Base-by-base conservation (phyloP, 2,113 vertebrate species). In the Pimephales promelas region DNA sequence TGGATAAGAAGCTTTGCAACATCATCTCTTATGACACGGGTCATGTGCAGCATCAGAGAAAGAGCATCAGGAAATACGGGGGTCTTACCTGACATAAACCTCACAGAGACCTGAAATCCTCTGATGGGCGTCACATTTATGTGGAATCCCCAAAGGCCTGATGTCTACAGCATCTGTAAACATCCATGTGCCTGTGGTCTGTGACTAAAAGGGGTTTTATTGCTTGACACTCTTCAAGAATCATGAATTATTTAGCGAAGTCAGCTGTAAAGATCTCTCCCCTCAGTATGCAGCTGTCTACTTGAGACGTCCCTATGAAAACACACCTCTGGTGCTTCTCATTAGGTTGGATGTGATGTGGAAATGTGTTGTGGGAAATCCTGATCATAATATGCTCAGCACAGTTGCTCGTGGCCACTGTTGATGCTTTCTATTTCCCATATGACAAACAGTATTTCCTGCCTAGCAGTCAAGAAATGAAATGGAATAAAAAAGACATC, bases 221-320 rank as follows among this genome's bases (percentile, higher is more conserved):
- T 57, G 10, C 52, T 76, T 40, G 74, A 61, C 22, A 75, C 18
- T 70, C 16, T 31, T 31, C 16, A 75, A 26, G 14, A 18, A 57
- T 61, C 56, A 43, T 62, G 56, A 61, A 62, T 79, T 79, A 61
- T 79, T 45, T n/a, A 79, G 36, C 7, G 45, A 79, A n/a, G n/a
- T 20, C 34, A 43, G 56, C 36, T 26, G 54, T 79, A 20, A 61
- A 78, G 36, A 61, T 78, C 56, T 78, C 34, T 43, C 20, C 36
- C 76, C 28, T 43, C n/a, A 59, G 54, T 13, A 26, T 9, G 13
- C 5, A n/a, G 5, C 52, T 36, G 52, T 11, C 74, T 4, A 10
- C 20, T 40, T 16, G 4, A 61, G 76, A 78, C 13, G 8, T 2
- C 16, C 16, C n/a, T 74, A 13, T 49, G 45, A 20, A 74, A 52